Evolutionary conservation across 2,888 invertebrate species (phyloP), one percentile per base, ranked within the genome.

Genomic region (Zootermopsis nevadensis): DNA sequence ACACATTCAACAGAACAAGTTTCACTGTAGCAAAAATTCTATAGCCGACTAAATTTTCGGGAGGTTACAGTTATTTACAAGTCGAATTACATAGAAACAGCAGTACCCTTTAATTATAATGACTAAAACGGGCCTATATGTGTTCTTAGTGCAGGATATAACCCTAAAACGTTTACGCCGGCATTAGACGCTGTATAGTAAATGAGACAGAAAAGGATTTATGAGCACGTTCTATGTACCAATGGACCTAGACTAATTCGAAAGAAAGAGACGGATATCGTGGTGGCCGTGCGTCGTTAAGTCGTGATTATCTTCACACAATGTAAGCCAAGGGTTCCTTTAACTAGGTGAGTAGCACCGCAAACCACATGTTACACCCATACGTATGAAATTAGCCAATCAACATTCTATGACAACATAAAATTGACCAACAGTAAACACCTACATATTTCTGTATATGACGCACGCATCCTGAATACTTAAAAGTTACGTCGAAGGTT

Each of bases 291-390:
- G 42, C 22, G 6, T 12, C 22, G 55, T 22, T 7, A 55, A 19
- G 55, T 55, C 55, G 55, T 60, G 60, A 60, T 60, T 60, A 27
- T 7, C 60, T 10, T 27, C n/a, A 60, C 60, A 7, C 22, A 22
- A 74, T 74, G 74, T 74, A 74, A 74, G 74, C 74, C 74, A 74
- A 42, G 74, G 74, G 74, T 74, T 38, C 74, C 10, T 60, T 24
- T 38, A 74, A 33, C 74, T 74, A 38, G 74, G 74, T 74, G 74
- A 74, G 12, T 38, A 60, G n/a, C 60, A 60, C 60, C 60, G 4
- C 60, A n/a, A 60, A 27, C 3, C 24, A n/a, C 42, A 22, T 3
- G 74, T 38, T 74, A 74, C 74, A n/a, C 38, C 74, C 74, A 35
- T 38, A 38, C 10, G 35, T n/a, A 12, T 3, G 4, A n/a, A 33